Conservation (phyloP, 2,888 invertebrate species). For the Agrochola lota region DNA sequence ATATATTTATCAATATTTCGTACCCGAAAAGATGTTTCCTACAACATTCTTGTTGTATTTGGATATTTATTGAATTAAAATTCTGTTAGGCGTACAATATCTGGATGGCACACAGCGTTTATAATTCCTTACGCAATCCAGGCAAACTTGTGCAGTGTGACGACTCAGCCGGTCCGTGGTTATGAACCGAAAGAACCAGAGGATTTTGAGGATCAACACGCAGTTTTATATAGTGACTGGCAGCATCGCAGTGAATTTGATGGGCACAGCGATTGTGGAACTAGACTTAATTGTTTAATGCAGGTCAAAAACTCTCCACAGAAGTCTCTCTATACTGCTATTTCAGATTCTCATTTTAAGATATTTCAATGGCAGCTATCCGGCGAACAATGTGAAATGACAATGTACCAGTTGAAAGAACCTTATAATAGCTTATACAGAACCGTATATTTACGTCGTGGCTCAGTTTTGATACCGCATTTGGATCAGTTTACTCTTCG, state of each 20-base stretch:
- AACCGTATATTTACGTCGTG: constrained; percentile 71
- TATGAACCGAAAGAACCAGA: constrained; percentile 59
- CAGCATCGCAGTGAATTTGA: background rate
- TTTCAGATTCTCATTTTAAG: constrained; percentile 53
- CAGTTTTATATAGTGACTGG: constrained; percentile 40
- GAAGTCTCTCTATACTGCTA: constrained; percentile 64
- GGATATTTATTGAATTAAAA: constrained; percentile 72
- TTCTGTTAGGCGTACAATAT: constrained; percentile 45
- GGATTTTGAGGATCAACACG: constrained; percentile 57
- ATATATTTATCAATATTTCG: constrained; percentile 63
- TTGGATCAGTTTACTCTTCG: constrained; percentile 51
- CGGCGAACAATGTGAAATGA: constrained; percentile 61
- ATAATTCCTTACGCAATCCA: constrained; percentile 71
- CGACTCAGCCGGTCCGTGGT: constrained; percentile 67
- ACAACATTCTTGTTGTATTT: constrained; percentile 67
- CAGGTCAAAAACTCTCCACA: constrained; percentile 50
- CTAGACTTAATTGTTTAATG: constrained; percentile 66
- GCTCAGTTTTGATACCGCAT: constrained; percentile 65
- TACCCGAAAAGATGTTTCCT: constrained; percentile 52
- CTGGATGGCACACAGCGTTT: constrained; percentile 64
- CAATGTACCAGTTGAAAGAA: constrained; percentile 63
- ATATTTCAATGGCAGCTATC: constrained; percentile 61
- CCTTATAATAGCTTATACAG: constrained; percentile 56
- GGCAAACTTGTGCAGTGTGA: constrained; percentile 68
- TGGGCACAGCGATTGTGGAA: constrained; percentile 51